Evolutionary conservation across 2,113 vertebrate species (phyloP), one percentile per base, ranked within the genome.

Genomic region (Oncorhynchus gorbuscha): DNA sequence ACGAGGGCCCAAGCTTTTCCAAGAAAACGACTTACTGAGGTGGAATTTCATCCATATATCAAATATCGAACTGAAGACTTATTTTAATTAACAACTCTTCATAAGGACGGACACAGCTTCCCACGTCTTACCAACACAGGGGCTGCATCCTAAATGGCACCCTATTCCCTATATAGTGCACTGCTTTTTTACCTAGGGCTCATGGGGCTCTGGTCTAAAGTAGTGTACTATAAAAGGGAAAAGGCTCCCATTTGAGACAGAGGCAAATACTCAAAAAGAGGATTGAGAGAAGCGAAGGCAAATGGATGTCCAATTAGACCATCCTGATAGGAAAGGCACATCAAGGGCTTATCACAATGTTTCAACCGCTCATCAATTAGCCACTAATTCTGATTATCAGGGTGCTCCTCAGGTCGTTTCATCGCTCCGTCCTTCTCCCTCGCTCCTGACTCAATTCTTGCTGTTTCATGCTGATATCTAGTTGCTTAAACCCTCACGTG

Each of bases 11-110:
- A 3, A 22, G 18, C 59, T 3, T 62, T 62, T 24, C 59, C 3
- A 1, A 18, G 4, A 28, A 55, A 55, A 55, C 51, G 3, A 55
- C 51, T 55, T 55, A 45, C 35, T 66, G 26, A 51, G 72, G 78
- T 70, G 77, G 61, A 75, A 79, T 66, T 83, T 85, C 82, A 86
- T 88, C 84, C 80, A 87, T 85, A 90, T 90, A 89, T 89, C 61
- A 74, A 73, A 76, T 49, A 73, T 85, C 75, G 59, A 81, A 90
- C 13, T 79, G 76, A 79, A 68, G 79, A 81, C 75, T 79, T 82
- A 76, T 78, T 75, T 80, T 88, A 87, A 91, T 90, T 81, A 90
- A 76, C 78, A 20, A n/a, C 0, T n/a, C 8, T 45, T 80, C 62
- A 67, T 28, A 55, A 55, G 66, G 11, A 67, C 69, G 74, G 61